Conservation (phyloP, 30 jellyfish, hydroid and myxozoan genomes). For the Hydractinia symbiolongicarpus region DNA sequence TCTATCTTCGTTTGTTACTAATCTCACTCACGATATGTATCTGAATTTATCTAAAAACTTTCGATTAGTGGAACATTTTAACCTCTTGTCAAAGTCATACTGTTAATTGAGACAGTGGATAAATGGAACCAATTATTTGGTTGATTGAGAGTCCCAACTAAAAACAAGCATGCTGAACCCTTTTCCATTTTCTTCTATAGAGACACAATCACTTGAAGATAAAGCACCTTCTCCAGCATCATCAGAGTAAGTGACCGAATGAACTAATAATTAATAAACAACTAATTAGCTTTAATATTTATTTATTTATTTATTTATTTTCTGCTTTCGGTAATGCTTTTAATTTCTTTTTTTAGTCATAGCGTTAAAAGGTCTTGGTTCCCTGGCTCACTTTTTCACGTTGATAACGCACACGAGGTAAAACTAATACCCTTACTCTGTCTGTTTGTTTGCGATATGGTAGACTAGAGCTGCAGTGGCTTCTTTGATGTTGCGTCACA, state of each 20-base stretch:
- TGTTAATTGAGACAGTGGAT: too few relatives aligned
- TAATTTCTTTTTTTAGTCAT: conserved; percentile 22
- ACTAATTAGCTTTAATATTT: neutral
- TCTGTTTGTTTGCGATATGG: too few relatives aligned
- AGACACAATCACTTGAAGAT: conserved; percentile 1
- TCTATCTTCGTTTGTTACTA: too few relatives aligned
- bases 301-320: neutral
- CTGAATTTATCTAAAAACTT: too few relatives aligned
- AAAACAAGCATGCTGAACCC: too few relatives aligned
- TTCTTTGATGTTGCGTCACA: neutral
- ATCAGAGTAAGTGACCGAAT: conserved; percentile 39
- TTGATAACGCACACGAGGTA: conserved; percentile 68
- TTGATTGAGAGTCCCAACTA: too few relatives aligned
- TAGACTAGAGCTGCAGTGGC: too few relatives aligned
- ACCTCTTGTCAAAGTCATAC: too few relatives aligned
- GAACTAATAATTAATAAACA: neutral
- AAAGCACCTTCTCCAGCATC: conserved; percentile 14
- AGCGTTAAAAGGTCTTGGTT: conserved; percentile 82
- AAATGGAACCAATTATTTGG: too few relatives aligned
- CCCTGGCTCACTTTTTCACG: conserved; percentile 67
- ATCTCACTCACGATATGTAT: too few relatives aligned
- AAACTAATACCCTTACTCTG: too few relatives aligned
- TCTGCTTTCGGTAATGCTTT: neutral
- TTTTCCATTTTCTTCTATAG: neutral
- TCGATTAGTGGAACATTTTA: too few relatives aligned